Conservation (phyloP, 2,888 invertebrate genomes). For the Agrotis clavis region DNA sequence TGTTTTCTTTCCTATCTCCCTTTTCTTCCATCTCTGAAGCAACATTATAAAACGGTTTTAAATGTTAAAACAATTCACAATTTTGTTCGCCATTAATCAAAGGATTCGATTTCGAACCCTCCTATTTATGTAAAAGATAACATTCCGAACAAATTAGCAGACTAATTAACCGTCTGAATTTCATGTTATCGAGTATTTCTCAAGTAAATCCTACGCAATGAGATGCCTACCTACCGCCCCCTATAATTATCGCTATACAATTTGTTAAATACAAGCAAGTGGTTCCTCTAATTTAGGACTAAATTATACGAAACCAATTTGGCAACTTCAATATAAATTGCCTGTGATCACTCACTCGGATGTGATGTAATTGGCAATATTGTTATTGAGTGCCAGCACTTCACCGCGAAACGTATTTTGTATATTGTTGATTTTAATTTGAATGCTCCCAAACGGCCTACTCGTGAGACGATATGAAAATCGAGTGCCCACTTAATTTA, state of each 20-base stretch:
- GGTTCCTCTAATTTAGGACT: conserved; percentile 69
- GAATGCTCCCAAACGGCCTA: conserved; percentile 22
- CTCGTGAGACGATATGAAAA: conserved; percentile 35
- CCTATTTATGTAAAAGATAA: conserved; percentile 67
- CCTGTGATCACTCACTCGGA: conserved; percentile 57
- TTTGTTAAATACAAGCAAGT: conserved; percentile 64
- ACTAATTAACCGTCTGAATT: conserved; percentile 60
- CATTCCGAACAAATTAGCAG: conserved; percentile 63
- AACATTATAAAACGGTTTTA: conserved; percentile 58
- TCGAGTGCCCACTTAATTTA: conserved; percentile 34
- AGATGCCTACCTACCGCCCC: conserved; percentile 22
- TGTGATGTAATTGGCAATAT: conserved; percentile 68
- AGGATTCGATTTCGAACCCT: conserved; percentile 42
- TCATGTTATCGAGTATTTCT: conserved; percentile 55
- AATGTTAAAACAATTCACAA: conserved; percentile 60
- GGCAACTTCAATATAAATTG: conserved; percentile 64
- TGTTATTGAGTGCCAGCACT: conserved; percentile 53
- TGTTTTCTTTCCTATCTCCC: conserved; percentile 54
- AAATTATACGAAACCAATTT: conserved; percentile 69
- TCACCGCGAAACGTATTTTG: conserved; percentile 42
- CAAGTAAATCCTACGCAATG: conserved; percentile 49
- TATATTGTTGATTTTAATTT: conserved; percentile 40
- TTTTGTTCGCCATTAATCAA: conserved; percentile 57
- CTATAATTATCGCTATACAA: conserved; percentile 32
- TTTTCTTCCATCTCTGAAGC: conserved; percentile 33